A percentile compares a stretch with the other conserved stretches of the same genome.
Conservation (phyloP, 2,113 vertebrate species). For the Pithys albifrons region DNA sequence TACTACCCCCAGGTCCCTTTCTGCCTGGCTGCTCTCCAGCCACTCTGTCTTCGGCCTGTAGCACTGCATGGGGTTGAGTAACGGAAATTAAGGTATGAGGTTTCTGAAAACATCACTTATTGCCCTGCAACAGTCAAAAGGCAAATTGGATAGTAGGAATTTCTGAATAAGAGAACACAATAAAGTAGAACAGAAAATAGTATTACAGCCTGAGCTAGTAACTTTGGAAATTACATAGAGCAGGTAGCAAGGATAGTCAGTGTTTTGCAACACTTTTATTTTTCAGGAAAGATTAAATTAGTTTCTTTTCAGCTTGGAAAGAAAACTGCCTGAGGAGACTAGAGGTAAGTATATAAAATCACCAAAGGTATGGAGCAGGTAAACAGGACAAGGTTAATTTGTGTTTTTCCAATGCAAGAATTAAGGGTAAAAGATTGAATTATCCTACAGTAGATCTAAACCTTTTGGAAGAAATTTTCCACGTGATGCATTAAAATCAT, state of each 20-base stretch:
- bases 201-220: neutral
- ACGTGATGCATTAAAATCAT: neutral
- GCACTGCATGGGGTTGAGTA: neutral
- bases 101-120: neutral
- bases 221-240: neutral
- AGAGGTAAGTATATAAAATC: neutral
- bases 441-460: neutral
- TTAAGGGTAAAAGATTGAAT: neutral
- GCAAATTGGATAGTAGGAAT: neutral
- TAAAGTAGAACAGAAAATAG: neutral
- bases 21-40: too few species aligned
- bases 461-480: neutral
- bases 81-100: constrained; percentile 6
- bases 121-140: neutral
- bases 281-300: neutral
- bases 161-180: neutral
- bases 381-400: neutral
- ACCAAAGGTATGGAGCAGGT: neutral
- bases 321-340: neutral
- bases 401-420: neutral
- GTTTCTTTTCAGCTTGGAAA: neutral
- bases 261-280: neutral
- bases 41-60: too few species aligned
- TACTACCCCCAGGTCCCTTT: too few species aligned
- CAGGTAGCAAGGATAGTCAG: neutral